Evolutionary conservation across 2,797 vertebrate species (phyloP), one percentile per base, ranked within the genome.

Genomic region (Parotocinclus haroldoi): DNA sequence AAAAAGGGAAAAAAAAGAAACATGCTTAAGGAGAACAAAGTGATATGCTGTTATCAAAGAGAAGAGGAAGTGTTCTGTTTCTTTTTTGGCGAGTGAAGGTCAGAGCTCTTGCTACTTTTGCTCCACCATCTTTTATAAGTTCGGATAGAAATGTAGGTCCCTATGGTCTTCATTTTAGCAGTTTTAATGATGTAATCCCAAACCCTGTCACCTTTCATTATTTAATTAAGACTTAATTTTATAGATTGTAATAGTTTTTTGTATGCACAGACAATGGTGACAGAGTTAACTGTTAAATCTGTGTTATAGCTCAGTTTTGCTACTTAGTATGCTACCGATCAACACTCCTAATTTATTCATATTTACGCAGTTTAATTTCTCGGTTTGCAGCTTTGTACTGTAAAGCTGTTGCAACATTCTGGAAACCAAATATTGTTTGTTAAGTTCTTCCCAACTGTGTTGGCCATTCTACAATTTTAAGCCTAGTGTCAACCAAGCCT

Each of bases 81-180:
- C 50, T 68, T 45, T 55, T 63, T 18, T 27, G 27, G 27, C 5
- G 27, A 2, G 27, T 2, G 27, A 27, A 27, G 27, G 27, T 27
- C 27, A 27, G 2, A 2, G 27, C 18, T 55, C 36, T 58, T 7
- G 46, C 10, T 40, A 40, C 62, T 39, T 45, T 59, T 27, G 71
- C 75, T 67, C 63, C 69, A 68, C 44, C 65, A 70, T 73, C 75
- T 81, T 76, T 77, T 78, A n/a, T n/a, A 27, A 72, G 74, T 78
- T 85, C 78, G 84, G 81, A 85, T 81, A 73, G 69, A 76, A 76
- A 46, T 66, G 78, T 71, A 68, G 58, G 63, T 78, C 81, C 81
- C 75, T 64, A 57, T 69, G 70, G 74, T 72, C 70, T 75, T 71
- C 77, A 42, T 42, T 42, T 42, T 42, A 54, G 63, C 18, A 67